Percentiles rank a stretch among this genome's conserved stretches.
Conservation (phyloP, 2,797 vertebrate species). For the Tadarida brasiliensis region DNA sequence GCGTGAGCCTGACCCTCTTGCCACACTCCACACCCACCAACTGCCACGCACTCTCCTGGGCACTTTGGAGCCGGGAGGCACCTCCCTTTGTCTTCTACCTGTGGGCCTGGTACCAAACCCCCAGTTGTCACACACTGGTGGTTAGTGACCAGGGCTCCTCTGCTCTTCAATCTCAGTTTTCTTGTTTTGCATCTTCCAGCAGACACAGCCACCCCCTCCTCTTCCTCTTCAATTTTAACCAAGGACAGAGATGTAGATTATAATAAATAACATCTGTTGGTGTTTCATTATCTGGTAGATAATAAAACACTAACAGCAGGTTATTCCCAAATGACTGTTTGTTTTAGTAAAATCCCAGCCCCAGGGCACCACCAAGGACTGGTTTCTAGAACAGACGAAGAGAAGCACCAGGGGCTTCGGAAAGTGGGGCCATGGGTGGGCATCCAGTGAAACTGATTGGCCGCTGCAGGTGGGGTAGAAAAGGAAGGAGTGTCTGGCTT, state of each 20-base stretch:
- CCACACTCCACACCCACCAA: fast-evolving
- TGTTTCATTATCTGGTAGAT: neutral
- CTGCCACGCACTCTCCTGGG: neutral
- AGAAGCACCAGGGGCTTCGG: neutral
- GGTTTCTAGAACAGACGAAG: neutral
- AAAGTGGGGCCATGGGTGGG: neutral
- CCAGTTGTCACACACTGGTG: neutral
- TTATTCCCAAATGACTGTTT: neutral
- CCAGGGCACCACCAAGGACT: neutral
- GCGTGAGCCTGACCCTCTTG: neutral
- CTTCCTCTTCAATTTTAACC: neutral
- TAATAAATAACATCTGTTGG: no score
- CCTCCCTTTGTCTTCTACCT: neutral
- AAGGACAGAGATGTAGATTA: neutral
- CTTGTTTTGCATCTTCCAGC: neutral
- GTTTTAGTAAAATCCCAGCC: neutral
- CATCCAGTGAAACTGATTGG: neutral
- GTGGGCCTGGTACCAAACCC: neutral
- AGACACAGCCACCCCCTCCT: fast-evolving
- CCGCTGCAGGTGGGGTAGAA: neutral
- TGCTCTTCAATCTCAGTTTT: neutral
- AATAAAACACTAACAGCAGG: neutral
- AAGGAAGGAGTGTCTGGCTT: neutral
- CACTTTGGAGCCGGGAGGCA: fast-evolving
- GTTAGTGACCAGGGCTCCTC: neutral